These are phyloP conservation scores for Aythya fuligula DNA, from an alignment of 2,797 vertebrate genomes.

Conservation along the genomic window DNA sequence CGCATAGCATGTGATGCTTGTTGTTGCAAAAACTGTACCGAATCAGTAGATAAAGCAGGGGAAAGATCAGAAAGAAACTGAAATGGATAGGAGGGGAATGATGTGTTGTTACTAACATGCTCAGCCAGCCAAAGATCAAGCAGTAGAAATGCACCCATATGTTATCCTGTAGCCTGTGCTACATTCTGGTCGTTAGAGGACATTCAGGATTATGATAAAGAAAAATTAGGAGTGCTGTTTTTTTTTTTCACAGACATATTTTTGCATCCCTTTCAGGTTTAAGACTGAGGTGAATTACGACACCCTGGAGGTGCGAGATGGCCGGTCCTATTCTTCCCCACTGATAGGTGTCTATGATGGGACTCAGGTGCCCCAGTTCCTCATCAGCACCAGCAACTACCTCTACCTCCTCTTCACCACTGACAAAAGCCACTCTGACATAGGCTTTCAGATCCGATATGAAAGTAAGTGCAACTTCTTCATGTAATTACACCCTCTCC, in stretches of 20 bases:
- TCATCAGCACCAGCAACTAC: constrained; percentile 98
- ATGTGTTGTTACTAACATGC: rapidly evolving
- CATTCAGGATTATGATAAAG: background rate
- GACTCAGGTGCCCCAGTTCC: constrained; percentile 98
- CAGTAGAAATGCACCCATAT: rapidly evolving
- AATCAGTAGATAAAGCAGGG: background rate
- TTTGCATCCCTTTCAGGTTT: constrained; percentile 81
- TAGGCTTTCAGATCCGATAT: constrained; percentile 96
- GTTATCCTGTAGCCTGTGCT: rapidly evolving
- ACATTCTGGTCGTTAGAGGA: background rate
- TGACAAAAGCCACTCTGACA: constrained; percentile 97
- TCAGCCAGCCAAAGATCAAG: background rate
- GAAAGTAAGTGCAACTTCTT: constrained; percentile 86
- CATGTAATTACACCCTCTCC: rapidly evolving
- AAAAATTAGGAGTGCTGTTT: background rate
- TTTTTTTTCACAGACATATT: rapidly evolving
- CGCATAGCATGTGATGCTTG: rapidly evolving
- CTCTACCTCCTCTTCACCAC: constrained; percentile 96
- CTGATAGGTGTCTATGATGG: constrained; percentile 96
- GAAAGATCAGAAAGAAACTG: background rate
- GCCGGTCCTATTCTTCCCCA: constrained; percentile 91
- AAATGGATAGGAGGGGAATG: rapidly evolving
- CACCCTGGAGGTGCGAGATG: constrained; percentile 93
- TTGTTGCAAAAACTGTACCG: rapidly evolving
- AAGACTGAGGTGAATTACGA: constrained; percentile 98